Percentiles rank a stretch among this genome's conserved stretches.
phyloP scores from a whole-genome alignment of 2,888 invertebrate genomes.

The Trachelus iudaicus region DNA sequence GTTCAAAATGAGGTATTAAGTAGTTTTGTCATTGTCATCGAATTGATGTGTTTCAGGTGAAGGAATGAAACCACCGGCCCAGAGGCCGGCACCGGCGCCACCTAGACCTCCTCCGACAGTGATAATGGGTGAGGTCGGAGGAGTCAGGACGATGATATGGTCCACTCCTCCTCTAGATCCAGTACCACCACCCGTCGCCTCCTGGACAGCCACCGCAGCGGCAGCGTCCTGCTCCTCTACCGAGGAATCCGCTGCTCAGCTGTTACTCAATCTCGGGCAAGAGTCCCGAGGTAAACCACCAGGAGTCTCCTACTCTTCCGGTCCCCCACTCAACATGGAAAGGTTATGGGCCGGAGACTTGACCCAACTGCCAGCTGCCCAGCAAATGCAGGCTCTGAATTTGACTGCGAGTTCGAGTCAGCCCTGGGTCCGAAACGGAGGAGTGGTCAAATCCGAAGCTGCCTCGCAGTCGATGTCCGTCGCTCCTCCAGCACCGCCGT shows the following conservation, averaged over 20 bases:
- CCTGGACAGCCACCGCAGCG: constrained; percentile 68
- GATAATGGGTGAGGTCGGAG: constrained; percentile 93
- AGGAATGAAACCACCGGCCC: constrained; percentile 63
- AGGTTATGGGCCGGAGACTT: constrained; percentile 90
- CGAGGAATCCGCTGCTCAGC: constrained; percentile 74
- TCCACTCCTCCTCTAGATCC: constrained; percentile 70
- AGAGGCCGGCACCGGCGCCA: constrained; percentile 62
- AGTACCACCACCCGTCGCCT: constrained; percentile 69
- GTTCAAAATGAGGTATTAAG: not conserved
- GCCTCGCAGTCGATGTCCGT: constrained; percentile 52
- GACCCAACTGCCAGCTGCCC: constrained; percentile 84
- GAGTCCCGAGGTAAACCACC: constrained; percentile 70
- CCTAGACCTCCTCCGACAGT: constrained; percentile 83
- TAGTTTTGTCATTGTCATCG: not conserved
- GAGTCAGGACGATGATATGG: constrained; percentile 82
- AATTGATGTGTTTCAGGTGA: constrained; percentile 44
- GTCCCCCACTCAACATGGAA: constrained; percentile 88
- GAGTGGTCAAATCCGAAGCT: constrained; percentile 55
- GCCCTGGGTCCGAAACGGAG: constrained; percentile 61
- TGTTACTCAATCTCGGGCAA: constrained; percentile 81
- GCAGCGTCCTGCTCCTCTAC: constrained; percentile 68
- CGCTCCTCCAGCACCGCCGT: constrained; percentile 64
- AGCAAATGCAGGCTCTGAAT: constrained; percentile 83
- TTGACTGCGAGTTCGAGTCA: constrained; percentile 67
- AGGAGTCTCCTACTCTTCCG: constrained; percentile 55